phyloP scores from a whole-genome alignment of 2,113 vertebrate species.

The Isichthys henryi region DNA sequence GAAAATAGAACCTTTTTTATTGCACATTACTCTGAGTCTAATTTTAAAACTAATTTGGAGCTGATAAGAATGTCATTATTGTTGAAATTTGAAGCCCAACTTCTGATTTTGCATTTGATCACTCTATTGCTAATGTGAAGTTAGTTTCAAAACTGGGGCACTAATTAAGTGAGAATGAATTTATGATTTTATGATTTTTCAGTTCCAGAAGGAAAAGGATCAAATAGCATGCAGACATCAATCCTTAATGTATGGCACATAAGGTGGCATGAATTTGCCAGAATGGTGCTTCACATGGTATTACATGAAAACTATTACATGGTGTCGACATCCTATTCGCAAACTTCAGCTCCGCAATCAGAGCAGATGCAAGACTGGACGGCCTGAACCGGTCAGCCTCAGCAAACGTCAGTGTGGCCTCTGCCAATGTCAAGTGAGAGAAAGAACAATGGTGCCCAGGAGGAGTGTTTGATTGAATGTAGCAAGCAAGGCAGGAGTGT shows the following conservation, averaged over 20 bases:
- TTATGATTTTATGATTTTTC: conserved; percentile 22
- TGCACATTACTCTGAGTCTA: conserved; percentile 25
- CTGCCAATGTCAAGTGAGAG: background rate
- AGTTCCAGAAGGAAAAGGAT: background rate
- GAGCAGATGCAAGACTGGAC: conserved; percentile 7
- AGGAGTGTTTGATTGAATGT: conserved; percentile 3
- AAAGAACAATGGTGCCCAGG: background rate
- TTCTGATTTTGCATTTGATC: conserved; percentile 28
- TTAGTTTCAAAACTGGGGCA: conserved; percentile 22
- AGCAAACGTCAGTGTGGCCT: background rate
- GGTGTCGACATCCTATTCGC: background rate
- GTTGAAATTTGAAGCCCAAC: conserved; percentile 24
- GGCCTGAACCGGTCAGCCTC: background rate
- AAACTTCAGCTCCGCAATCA: background rate
- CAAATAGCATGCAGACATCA: background rate
- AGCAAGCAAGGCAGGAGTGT: background rate
- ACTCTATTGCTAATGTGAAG: conserved; percentile 19
- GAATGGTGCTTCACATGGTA: background rate
- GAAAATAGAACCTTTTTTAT: conserved; percentile 29
- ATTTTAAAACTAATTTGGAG: conserved; percentile 32
- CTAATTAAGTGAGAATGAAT: conserved; percentile 22
- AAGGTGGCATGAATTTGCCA: background rate
- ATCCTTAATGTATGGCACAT: background rate
- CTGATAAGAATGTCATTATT: conserved; percentile 31
- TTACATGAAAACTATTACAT: background rate